Evolutionary conservation across 1,140 invertebrate species (phyloP).

Genomic region (Tenebrio molitor): DNA sequence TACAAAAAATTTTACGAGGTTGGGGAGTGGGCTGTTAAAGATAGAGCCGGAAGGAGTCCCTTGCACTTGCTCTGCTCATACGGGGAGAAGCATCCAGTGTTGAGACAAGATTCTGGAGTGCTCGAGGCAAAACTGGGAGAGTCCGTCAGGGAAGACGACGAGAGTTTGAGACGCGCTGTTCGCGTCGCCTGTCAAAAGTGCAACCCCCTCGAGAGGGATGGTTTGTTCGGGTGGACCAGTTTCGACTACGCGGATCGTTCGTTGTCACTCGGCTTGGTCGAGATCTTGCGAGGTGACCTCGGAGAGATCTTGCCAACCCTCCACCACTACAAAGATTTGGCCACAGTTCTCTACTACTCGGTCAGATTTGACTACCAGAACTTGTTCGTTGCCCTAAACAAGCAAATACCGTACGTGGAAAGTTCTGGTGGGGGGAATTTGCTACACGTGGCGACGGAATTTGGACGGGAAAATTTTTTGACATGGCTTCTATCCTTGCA

Average conservation of each 20-base stretch:
- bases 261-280: background rate
- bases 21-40: background rate
- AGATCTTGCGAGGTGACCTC: background rate
- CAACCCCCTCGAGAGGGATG: background rate
- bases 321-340: background rate
- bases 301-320: background rate
- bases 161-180: background rate
- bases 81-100: background rate
- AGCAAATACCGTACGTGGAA: background rate
- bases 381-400: background rate
- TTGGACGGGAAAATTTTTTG: background rate
- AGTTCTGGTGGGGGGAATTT: background rate
- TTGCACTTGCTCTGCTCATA: constrained; percentile 2
- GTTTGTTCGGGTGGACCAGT: background rate
- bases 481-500: background rate
- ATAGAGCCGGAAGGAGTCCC: background rate
- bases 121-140: too few species aligned
- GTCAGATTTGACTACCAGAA: constrained; percentile 6
- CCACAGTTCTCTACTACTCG: background rate
- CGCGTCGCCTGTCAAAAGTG: background rate
- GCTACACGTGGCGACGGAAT: background rate
- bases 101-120: too few species aligned
- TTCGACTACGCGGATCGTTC: constrained; percentile 3
- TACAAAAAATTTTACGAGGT: background rate
- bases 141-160: background rate